Conservation (phyloP, 2,888 invertebrate species). For the Platycheirus rosarum region DNA sequence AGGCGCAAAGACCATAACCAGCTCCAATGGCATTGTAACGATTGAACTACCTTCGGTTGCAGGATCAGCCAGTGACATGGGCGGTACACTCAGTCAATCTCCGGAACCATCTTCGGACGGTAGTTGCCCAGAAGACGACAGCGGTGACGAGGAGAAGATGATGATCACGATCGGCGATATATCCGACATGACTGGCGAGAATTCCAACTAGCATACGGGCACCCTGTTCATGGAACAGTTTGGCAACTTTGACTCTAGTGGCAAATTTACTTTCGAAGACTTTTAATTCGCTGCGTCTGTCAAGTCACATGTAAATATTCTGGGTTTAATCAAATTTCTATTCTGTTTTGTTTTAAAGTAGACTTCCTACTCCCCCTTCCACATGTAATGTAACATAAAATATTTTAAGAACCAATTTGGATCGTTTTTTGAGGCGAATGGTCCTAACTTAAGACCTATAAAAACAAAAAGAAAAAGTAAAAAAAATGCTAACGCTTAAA, state of each 20-base stretch:
- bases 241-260: slow-evolving; percentile 65
- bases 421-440: slow-evolving; percentile 30
- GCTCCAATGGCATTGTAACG: slow-evolving; percentile 79
- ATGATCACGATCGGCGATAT: slow-evolving; percentile 78
- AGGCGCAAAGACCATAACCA: slow-evolving; percentile 77
- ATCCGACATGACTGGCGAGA: slow-evolving; percentile 78
- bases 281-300: slow-evolving; percentile 75
- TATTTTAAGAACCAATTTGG: slow-evolving; percentile 17
- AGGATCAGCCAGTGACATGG: slow-evolving; percentile 77
- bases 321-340: slow-evolving; percentile 26
- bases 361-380: neutral
- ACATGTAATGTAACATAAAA: slow-evolving; percentile 45
- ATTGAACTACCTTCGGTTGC: slow-evolving; percentile 81
- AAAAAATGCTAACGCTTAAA: slow-evolving; percentile 1
- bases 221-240: slow-evolving; percentile 82
- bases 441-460: slow-evolving; percentile 6
- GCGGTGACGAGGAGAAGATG: slow-evolving; percentile 81
- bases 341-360: slow-evolving; percentile 36
- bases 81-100: slow-evolving; percentile 70
- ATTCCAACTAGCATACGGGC: slow-evolving; percentile 82
- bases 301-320: slow-evolving; percentile 50
- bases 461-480: neutral
- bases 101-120: slow-evolving; percentile 70
- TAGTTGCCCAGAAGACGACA: slow-evolving; percentile 77
- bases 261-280: slow-evolving; percentile 79